A percentile compares a stretch with the other conserved stretches of the same genome.
phyloP scores from a whole-genome alignment of 2,113 vertebrate species.

The Meles meles region DNA sequence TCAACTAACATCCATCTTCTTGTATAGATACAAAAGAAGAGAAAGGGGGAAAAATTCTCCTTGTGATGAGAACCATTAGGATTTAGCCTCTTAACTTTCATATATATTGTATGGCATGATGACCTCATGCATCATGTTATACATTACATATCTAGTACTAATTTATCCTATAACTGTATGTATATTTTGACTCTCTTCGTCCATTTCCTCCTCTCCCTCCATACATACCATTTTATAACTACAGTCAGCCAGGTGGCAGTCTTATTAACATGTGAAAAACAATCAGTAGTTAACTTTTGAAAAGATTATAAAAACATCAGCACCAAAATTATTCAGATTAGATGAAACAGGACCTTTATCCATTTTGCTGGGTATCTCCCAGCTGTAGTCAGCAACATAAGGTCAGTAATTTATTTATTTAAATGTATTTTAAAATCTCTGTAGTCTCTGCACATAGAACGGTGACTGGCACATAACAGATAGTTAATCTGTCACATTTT shows the following conservation, averaged over 20 bases:
- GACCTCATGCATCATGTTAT: not conserved
- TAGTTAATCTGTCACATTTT: not conserved
- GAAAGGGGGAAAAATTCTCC: not conserved
- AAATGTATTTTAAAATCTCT: not conserved
- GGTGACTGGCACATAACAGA: not conserved
- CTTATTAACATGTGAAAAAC: slow-evolving; percentile 21
- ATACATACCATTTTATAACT: slow-evolving; percentile 19
- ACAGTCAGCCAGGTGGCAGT: slow-evolving; percentile 57
- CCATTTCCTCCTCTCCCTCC: too few species aligned
- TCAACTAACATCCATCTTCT: not conserved
- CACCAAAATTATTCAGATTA: slow-evolving; percentile 3
- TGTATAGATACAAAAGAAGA: not conserved
- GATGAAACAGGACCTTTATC: not conserved
- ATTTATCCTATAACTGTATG: not conserved
- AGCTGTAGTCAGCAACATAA: not conserved
- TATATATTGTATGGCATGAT: not conserved
- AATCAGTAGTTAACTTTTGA: not conserved
- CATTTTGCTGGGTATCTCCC: not conserved
- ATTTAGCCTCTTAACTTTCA: not conserved
- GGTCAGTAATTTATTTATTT: not conserved
- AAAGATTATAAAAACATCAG: not conserved
- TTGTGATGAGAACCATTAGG: not conserved
- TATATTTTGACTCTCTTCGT: not conserved
- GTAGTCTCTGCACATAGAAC: not conserved
- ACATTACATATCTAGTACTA: not conserved